Evolutionary conservation across 2,113 vertebrate genomes (phyloP), one percentile per base, ranked within the genome.

Genomic region (Oxygymnocypris stewartii): DNA sequence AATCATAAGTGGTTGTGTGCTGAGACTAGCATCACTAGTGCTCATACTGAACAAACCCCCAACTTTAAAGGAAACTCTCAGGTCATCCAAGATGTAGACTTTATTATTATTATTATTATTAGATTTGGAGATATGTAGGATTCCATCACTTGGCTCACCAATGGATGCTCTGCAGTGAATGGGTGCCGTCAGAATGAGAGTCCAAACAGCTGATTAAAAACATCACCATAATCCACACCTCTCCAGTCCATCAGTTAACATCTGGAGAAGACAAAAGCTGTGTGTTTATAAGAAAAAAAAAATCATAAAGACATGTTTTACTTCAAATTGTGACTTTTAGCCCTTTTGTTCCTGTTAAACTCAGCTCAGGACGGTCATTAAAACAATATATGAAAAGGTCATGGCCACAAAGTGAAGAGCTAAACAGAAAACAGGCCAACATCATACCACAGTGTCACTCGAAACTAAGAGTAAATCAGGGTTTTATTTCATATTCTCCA

Each of bases 381-480:
- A 18, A 90, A 88, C 79, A 88, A 85, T 85, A 89, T 47, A 0
- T 84, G 85, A 90, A 94, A 93, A 93, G 92, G 93, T 93, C 89
- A 89, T 16, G 0, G 0, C 91, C 88, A 92, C 85, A 87, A 87
- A 88, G 87, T 89, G 75, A 84, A 2, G 7, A 35, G 16, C 67
- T 69, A 2, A 54, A 54, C 16, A 54, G 51, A 54, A 54, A 54
- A 54, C 6, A 20, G 14, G 49, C 49, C 49, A 51, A 51, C 49
- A 51, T 49, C 47, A 49, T 49, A 18, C 18, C 14, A 57, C 16
- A 57, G 18, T 20, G 54, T 23, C 54, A 59, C 54, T 59, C 54
- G 7, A 59, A 59, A 23, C 65, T 8, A 69, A 31, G n/a, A n/a
- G n/a, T n/a, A n/a, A n/a, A n/a, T n/a, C n/a, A n/a, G n/a, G n/a